Conservation (phyloP, 2,113 vertebrate species). For the Oceanites oceanicus region DNA sequence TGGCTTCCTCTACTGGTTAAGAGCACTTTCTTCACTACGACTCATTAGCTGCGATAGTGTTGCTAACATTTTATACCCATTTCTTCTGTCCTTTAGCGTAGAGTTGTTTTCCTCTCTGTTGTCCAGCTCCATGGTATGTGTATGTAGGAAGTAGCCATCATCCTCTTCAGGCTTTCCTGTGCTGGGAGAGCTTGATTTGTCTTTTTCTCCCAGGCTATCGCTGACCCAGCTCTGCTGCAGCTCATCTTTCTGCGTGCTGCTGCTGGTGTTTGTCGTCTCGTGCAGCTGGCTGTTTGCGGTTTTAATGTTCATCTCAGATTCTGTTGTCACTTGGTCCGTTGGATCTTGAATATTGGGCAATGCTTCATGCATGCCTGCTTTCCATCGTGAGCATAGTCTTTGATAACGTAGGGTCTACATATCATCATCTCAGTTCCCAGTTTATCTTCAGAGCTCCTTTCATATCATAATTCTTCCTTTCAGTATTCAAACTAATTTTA, state of each 20-base stretch:
- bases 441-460: not conserved
- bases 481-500: not conserved
- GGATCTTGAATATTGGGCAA: not conserved
- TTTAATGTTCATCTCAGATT: rapidly evolving
- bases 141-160: not conserved
- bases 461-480: not conserved
- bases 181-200: not conserved
- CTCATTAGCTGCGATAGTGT: not conserved
- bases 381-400: not conserved
- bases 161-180: not conserved
- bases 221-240: not conserved
- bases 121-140: not conserved
- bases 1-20: not conserved
- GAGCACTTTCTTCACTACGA: not conserved
- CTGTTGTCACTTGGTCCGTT: not conserved
- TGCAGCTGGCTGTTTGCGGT: not conserved
- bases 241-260: not conserved
- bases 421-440: not conserved
- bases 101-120: not conserved
- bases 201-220: not conserved
- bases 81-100: not conserved
- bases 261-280: not conserved
- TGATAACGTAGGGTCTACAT: rapidly evolving
- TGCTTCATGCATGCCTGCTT: not conserved
- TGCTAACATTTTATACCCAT: not conserved